Evolutionary conservation across 2,888 invertebrate species (phyloP).

Genomic region (Sipha maydis): DNA sequence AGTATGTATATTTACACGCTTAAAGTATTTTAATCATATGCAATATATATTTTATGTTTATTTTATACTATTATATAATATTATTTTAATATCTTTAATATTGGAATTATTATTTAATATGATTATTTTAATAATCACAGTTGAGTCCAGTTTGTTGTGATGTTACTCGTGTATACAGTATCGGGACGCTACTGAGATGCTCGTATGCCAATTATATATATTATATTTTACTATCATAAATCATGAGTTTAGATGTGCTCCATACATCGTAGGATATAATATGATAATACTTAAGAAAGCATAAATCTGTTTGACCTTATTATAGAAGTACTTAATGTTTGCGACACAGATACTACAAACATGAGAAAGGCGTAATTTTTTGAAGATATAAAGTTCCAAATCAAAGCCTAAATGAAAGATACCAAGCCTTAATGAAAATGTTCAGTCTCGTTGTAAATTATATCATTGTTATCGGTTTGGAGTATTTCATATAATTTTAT

Average conservation of each 20-base stretch:
- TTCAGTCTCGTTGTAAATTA: background rate
- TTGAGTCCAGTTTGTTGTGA: too few species aligned
- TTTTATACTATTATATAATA: too few species aligned
- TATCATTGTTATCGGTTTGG: background rate
- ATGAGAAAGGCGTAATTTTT: constrained; percentile 31
- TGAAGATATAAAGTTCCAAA: background rate
- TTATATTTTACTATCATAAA: background rate
- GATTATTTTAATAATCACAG: too few species aligned
- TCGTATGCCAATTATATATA: background rate
- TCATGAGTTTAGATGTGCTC: background rate
- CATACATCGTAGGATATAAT: background rate
- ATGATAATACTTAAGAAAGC: background rate
- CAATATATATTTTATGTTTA: too few species aligned
- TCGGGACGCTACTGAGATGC: too few species aligned
- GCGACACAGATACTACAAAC: background rate
- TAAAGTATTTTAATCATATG: too few species aligned
- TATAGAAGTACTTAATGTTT: constrained; percentile 17
- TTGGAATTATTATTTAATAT: too few species aligned
- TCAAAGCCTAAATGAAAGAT: background rate
- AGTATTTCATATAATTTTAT: too few species aligned
- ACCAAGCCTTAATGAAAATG: background rate
- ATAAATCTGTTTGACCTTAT: constrained; percentile 2
- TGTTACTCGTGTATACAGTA: too few species aligned
- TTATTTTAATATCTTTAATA: too few species aligned
- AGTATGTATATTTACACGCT: too few species aligned